Percentiles rank a stretch among this genome's conserved stretches.
phyloP scores from a whole-genome alignment of 1,140 invertebrate species.

The Aphelenchoides fujianensis region DNA sequence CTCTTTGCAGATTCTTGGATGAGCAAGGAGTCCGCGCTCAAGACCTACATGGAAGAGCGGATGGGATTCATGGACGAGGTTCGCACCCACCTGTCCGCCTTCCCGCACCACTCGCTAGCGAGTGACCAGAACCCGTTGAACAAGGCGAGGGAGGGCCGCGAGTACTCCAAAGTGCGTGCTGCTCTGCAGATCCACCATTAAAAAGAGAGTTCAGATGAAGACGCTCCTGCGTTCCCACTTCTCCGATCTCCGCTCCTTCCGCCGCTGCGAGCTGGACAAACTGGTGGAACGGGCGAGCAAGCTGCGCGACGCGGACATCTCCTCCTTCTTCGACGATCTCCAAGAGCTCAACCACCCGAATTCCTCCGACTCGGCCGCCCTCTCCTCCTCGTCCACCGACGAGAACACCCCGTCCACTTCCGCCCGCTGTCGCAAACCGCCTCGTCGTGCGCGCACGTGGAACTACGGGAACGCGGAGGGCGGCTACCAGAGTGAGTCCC shows the following conservation, averaged over 20 bases:
- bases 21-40: conserved; percentile 25
- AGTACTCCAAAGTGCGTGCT: no score
- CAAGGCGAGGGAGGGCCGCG: no score
- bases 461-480: not conserved
- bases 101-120: no score
- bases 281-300: conserved; percentile 39
- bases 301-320: conserved; percentile 29
- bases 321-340: conserved; percentile 41
- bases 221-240: conserved; percentile 22
- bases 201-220: conserved; percentile 27
- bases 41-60: conserved; percentile 37
- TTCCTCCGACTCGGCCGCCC: conserved; percentile 27
- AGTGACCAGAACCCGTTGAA: no score
- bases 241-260: conserved; percentile 25
- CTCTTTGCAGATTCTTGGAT: conserved; percentile 23
- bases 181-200: no score
- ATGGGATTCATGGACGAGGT: conserved; percentile 40
- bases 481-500: not conserved
- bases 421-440: not conserved
- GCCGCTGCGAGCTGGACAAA: conserved; percentile 22
- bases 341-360: conserved; percentile 30
- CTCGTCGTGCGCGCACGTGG: not conserved
- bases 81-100: conserved; percentile 21
- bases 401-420: conserved; percentile 24
- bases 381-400: conserved; percentile 22